Base-by-base conservation (phyloP, 1,140 invertebrate species). In the Phocides pigmalion region DNA sequence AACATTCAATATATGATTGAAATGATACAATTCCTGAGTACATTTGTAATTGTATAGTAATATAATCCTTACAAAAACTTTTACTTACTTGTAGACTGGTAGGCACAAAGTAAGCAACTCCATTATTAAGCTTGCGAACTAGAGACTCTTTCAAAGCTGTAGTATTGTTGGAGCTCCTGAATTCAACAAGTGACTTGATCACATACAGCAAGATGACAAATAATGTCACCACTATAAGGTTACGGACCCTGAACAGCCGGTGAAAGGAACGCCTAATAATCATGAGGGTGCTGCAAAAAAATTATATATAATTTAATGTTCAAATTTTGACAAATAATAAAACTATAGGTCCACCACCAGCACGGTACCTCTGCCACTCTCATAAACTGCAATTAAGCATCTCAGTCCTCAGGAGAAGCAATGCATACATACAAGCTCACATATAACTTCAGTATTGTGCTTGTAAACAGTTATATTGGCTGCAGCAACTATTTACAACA, bases 91-190 rank as follows among this genome's bases (percentile, higher is more conserved):
- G 80, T 54, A 76, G 66, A 70, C 74, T 85, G 1, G 37, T 58
- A 37, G 85, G 85, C 4, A 83, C 68, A 76, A 86, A 88, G 68
- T 79, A 70, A 14, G 68, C 42, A 5, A 68, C 68, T 50, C 54
- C 53, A 25, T 42, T 15, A 64, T 15, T 16, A 64, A 44, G 9
- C 61, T 22, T 2, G 9, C 42, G 62, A 41, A 58, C 35, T 17
- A 76, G 42, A 3, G 64, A 66, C 28, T 68, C 20, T 6, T 66
- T 68, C 4, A 74, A 25, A 28, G 66, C 66, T 12, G 56, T 54
- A 5, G 64, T 39, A 50, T 64, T 54, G 2, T 32, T 22, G 8
- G 53, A 53, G 9, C 37, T 44, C 5, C 51, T 65, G 8, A 64
- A 12, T 19, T 73, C 65, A 16, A 47, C 59, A 3, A 78, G 46